Conservation (phyloP, 1,140 invertebrate genomes). For the Drosophila quadrilineata region DNA sequence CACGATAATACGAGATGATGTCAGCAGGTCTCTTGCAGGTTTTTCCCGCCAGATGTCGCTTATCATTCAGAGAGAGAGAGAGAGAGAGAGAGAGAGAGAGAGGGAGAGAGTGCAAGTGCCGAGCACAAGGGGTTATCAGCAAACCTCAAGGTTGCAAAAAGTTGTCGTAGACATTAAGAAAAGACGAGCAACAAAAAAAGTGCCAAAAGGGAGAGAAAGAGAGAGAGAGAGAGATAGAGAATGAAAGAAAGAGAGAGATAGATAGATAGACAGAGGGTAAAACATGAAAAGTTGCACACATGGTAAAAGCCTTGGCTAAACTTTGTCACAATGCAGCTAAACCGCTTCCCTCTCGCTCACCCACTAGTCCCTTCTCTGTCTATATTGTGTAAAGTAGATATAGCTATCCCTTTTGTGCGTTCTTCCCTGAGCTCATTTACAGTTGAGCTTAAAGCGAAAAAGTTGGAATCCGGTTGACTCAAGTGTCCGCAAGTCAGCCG, state of each 20-base stretch:
- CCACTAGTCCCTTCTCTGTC: background rate
- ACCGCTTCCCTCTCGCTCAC: background rate
- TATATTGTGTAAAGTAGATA: background rate
- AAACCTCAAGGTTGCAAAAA: conserved; percentile 31
- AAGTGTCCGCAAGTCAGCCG: conserved; percentile 67
- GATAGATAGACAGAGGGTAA: no score
- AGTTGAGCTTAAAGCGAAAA: conserved; percentile 56
- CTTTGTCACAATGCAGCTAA: conserved; percentile 55
- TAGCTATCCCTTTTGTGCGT: conserved; percentile 1
- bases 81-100: no score
- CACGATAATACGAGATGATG: background rate
- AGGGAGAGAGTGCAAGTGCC: conserved; percentile 29
- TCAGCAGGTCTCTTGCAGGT: no score
- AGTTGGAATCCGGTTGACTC: conserved; percentile 61
- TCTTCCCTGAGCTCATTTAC: conserved; percentile 58
- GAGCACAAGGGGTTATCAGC: conserved; percentile 23
- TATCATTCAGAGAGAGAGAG: conserved; percentile 26
- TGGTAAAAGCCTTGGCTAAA: conserved; percentile 29
- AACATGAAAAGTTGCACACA: conserved; percentile 44
- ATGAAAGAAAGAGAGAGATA: conserved; percentile 22
- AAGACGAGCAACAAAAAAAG: no score
- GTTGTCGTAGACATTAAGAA: no score
- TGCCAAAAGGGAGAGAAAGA: conserved; percentile 38
- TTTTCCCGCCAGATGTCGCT: no score
- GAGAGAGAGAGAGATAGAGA: conserved; percentile 33